Conservation (phyloP, 2,113 vertebrate species). For the Zeus faber region DNA sequence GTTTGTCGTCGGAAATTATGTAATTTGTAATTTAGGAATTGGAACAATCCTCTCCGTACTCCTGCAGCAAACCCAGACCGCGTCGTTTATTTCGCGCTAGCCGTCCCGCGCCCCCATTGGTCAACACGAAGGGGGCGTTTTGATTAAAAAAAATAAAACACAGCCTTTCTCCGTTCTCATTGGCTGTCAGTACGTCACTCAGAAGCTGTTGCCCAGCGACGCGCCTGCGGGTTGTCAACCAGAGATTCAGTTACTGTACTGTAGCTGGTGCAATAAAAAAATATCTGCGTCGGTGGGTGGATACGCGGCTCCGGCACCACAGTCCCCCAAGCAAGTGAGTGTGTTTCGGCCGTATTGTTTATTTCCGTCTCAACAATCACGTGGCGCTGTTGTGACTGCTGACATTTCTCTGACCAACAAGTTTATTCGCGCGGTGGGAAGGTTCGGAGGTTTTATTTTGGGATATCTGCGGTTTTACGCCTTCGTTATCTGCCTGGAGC, state of each 20-base stretch:
- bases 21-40: slow-evolving; percentile 64
- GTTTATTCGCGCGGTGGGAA: not conserved
- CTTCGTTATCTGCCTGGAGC: not conserved
- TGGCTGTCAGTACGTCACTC: slow-evolving; percentile 56
- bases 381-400: not conserved
- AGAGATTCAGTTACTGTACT: slow-evolving; percentile 67
- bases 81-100: not conserved
- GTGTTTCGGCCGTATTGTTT: slow-evolving; percentile 50
- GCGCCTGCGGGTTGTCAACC: slow-evolving; percentile 61
- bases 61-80: slow-evolving; percentile 40
- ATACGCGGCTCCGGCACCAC: slow-evolving; percentile 41
- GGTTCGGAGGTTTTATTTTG: not conserved
- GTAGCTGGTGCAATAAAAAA: slow-evolving; percentile 72
- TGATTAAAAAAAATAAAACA: too few species aligned
- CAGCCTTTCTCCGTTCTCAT: slow-evolving; percentile 20
- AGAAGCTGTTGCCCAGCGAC: slow-evolving; percentile 64
- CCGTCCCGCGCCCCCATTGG: slow-evolving; percentile 50
- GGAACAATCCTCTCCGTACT: slow-evolving; percentile 61
- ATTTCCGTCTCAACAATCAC: not conserved
- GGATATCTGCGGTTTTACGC: not conserved
- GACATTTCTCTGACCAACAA: slow-evolving; percentile 1
- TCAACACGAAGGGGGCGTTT: slow-evolving; percentile 28
- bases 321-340: slow-evolving; percentile 44
- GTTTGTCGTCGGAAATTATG: slow-evolving; percentile 44
- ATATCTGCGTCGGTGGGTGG: slow-evolving; percentile 63